Evolutionary conservation across 2,888 invertebrate species (phyloP), one percentile per base, ranked within the genome.

Genomic region (Ditylenchus weischeri): DNA sequence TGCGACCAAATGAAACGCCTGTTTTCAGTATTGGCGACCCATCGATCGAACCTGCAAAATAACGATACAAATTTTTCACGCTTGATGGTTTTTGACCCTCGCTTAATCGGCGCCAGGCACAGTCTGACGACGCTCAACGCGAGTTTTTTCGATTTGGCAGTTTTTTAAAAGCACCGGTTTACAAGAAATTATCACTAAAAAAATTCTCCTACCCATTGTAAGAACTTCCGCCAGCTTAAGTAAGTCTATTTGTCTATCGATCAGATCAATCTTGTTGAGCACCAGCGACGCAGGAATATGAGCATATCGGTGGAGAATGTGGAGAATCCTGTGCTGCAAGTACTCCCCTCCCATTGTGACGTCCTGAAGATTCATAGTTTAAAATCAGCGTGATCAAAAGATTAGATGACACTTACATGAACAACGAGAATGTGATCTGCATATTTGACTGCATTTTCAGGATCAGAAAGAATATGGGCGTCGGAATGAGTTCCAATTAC

Each of bases 191-290:
- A n/a, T 21, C 21, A 63, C 54, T n/a, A n/a, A n/a, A 38, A 62
- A 62, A 21, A 21, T 47, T n/a, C 15, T 19, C 54, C 29, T 29
- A 64, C 66, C 43, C 11, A 10, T 13, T 8, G 43, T 43, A 8
- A 43, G 43, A 43, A 43, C 43, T 43, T 43, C 43, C 15, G 43
- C 43, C 15, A 43, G 43, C 15, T 10, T 15, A 2, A 43, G 43
- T 43, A 43, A 43, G 43, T 43, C 88, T 75, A 87, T 86, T 84
- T 90, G 91, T 29, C 80, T 68, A 36, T 75, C 75, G 15, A 85
- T 71, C 87, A 89, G 83, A 88, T 90, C 79, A 89, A 76, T 64
- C 88, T 96, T 96, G 84, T 96, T 98, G 21, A 96, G 84, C 66
- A 95, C 88, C 21, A 96, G 86, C 79, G 94, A 88, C 0, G 86